Base-by-base conservation (phyloP, 2,888 invertebrate genomes). In the Polydesmus complanatus region DNA sequence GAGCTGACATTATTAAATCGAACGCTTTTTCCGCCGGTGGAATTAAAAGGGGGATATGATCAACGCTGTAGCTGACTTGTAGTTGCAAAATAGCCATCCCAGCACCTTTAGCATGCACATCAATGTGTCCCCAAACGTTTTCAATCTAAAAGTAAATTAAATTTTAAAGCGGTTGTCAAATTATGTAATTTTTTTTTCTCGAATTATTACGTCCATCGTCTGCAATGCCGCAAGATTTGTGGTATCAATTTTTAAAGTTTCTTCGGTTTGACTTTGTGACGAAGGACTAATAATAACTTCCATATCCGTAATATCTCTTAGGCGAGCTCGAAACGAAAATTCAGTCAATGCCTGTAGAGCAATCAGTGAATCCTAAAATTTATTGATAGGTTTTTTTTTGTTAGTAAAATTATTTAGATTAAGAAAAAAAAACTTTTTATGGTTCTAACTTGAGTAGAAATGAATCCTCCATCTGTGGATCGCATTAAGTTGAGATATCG, bases 51-150 rank as follows among this genome's bases (percentile, higher is more conserved):
- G 69, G 69, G 22, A 72, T 71, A 64, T 69, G 69, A 64, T 77
- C 77, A 2, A 77, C 70, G n/a, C 75, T 75, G 63, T 74, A 76
- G 54, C 68, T 69, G 23, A 75, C 70, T 51, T 78, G 76, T 67
- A 79, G 67, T 70, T 79, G 79, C 48, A 79, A 71, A 37, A 80
- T 69, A 1, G 79, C 78, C 63, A 79, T 71, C 1, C 80, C 80
- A 3, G 77, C 74, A 51, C 80, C 80, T 66, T 73, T 71, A 2
- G 76, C 78, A 25, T 73, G 69, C 1, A 78, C 73, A 63, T 75
- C 73, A n/a, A 78, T 72, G 66, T 77, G 77, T 26, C 79, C 79
- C 75, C 76, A 80, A 1, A 78, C 76, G 55, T 72, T 68, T 1
- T 67, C 65, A 26, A 78, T 67, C 77, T 77, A 66, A 2, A 68